Evolutionary conservation across 2,113 vertebrate genomes (phyloP), one percentile per base, ranked within the genome.

Genomic region (Pyxicephalus adspersus): DNA sequence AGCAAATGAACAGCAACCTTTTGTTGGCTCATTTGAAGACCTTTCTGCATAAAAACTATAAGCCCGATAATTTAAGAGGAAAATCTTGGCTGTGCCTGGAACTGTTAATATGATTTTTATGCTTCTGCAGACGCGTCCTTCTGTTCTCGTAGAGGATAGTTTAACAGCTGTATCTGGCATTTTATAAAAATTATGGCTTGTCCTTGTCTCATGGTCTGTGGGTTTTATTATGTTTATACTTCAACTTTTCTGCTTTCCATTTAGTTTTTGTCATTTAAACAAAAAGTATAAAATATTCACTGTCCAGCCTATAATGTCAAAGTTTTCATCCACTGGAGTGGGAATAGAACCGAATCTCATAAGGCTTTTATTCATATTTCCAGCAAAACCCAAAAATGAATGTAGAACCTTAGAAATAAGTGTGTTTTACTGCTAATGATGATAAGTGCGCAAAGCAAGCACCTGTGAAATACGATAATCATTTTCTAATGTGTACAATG

Each of bases 151-250:
- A 57, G 70, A 81, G 50, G 60, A 81, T 57, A 73, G 68, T 52
- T 72, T 81, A 73, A 81, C 68, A 65, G 34, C 60, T 73, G 58
- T 81, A 81, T 60, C 67, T 81, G 67, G 58, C 68, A 64, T 82
- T 82, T 82, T 75, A 65, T 66, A 75, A 82, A 82, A 82, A 82
- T 75, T 74, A 82, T 82, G 80, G 29, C 68, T 75, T 82, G 80
- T 82, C 71, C 79, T 74, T 73, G 80, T 64, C 63, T 73, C 70
- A 82, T 58, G 70, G 71, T 82, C 80, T 34, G 54, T 58, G 51
- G 60, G 64, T 82, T 82, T 75, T 82, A 82, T 82, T 82, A 82
- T 75, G 63, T 82, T 74, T 75, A 75, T 64, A 65, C 71, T 81
- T 81, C 34, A 55, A 74, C 70, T 57, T 75, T 66, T 66, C 80